These are phyloP conservation scores for Paramisgurnus dabryanus DNA, from an alignment of 2,113 vertebrate species.

Conservation along the genomic window DNA sequence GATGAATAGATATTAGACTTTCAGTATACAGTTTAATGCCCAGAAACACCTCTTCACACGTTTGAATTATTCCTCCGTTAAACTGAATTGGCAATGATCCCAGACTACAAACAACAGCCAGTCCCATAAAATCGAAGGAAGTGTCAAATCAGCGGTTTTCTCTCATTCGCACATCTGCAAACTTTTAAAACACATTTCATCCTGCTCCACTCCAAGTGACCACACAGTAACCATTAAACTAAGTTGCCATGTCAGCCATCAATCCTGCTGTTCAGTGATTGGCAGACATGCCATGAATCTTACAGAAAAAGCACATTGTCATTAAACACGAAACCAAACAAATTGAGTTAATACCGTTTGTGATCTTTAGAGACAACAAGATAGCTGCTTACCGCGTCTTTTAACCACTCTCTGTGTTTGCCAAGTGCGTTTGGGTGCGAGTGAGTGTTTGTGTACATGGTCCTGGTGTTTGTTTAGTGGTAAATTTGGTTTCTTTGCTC, in stretches of 20 bases:
- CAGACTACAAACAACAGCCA: background rate
- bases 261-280: background rate
- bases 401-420: constrained; percentile 30
- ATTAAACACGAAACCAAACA: too few species aligned
- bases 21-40: background rate
- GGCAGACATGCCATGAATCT: background rate
- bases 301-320: constrained; percentile 5
- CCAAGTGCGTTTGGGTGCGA: background rate
- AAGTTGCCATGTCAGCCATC: constrained; percentile 30
- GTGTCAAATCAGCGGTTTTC: background rate
- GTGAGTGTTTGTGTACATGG: background rate
- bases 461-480: constrained; percentile 1
- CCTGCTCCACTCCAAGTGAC: constrained; percentile 30
- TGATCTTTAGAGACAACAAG: constrained; percentile 36
- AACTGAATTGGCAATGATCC: constrained; percentile 5
- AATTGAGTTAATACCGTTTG: constrained; percentile 7
- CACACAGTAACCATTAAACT: constrained; percentile 37
- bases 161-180: background rate
- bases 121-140: background rate
- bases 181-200: constrained; percentile 5
- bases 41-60: background rate
- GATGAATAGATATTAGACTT: background rate
- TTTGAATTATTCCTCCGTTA: background rate
- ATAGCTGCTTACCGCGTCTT: constrained; percentile 23
- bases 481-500: constrained; percentile 18